Evolutionary conservation across 2,888 invertebrate genomes (phyloP), one percentile per base, ranked within the genome.

Genomic region (Cheilosia grossa): DNA sequence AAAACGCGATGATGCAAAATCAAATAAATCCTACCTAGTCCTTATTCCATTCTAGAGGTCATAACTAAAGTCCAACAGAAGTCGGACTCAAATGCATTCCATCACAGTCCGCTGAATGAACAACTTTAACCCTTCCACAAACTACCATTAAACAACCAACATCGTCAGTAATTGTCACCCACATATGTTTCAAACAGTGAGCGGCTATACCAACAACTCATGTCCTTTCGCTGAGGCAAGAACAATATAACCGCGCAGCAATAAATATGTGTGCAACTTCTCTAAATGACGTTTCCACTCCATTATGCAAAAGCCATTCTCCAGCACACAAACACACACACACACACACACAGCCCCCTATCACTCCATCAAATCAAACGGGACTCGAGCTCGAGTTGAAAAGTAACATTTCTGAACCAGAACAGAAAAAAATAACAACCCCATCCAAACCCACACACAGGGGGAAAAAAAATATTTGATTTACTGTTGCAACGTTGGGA

Each of bases 271-370:
- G 80, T 85, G 80, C 85, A 85, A 85, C 80, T 85, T 85, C 80
- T 81, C 80, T 80, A 85, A 85, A 85, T 85, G 85, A 85, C 85
- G 75, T 85, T 85, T 85, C 75, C 85, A 85, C 85, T 85, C 85
- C 85, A 85, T 85, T 85, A 85, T 85, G 85, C 85, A 80, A 73
- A 83, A 73, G 42, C 37, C 30, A 51, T 15, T 51, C 51, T 27
- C 24, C 21, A 24, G 13, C 3, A 21, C 7, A 30, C 30, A 7
- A 5, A 24, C 24, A 24, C 24, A 30, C 30, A 30, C 30, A 30
- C 30, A 30, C 2, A 24, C 24, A 24, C 24, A 24, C 51, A 4
- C 21, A 40, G 13, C 21, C 17, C 66, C 13, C 30, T 30, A 17
- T 15, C 72, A 21, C 49, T 77, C 53, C 30, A 67, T 69, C 61